Evolutionary conservation across 2,113 vertebrate genomes (phyloP).

Genomic region (Toxostoma redivivum): DNA sequence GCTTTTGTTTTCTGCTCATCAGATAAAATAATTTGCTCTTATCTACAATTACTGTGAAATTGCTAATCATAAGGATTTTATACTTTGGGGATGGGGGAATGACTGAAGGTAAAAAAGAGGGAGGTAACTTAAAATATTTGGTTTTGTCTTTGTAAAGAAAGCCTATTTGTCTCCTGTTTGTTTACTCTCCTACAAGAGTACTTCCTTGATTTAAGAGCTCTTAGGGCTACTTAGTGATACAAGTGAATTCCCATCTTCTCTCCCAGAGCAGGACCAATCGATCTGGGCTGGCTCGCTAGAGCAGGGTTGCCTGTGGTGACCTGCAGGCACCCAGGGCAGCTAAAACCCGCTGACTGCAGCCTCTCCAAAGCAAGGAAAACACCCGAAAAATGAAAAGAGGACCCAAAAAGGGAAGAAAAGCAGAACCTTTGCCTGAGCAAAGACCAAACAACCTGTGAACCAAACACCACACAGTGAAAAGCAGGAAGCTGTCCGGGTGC

Average conservation of each 20-base stretch:
- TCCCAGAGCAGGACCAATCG: fast-evolving
- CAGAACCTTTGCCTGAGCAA: background rate
- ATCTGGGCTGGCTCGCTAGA: background rate
- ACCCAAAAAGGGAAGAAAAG: background rate
- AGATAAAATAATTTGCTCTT: background rate
- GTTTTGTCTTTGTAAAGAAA: background rate
- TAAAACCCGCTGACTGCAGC: background rate
- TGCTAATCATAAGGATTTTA: background rate
- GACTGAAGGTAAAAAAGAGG: background rate
- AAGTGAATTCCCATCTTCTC: background rate
- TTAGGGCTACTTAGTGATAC: background rate
- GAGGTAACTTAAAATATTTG: background rate
- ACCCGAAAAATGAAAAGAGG: fast-evolving
- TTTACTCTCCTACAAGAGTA: background rate
- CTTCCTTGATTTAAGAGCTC: background rate
- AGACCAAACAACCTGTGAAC: background rate
- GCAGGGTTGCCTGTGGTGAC: fast-evolving
- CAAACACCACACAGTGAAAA: background rate
- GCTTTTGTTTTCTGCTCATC: background rate
- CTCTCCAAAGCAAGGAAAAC: background rate
- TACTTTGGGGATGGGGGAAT: background rate
- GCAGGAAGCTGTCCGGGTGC: background rate
- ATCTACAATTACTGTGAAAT: background rate
- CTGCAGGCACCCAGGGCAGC: background rate
- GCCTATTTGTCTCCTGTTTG: background rate